These are phyloP conservation scores for Oryzias sinensis DNA, from an alignment of 2,797 vertebrate genomes.

Conservation along the genomic window DNA sequence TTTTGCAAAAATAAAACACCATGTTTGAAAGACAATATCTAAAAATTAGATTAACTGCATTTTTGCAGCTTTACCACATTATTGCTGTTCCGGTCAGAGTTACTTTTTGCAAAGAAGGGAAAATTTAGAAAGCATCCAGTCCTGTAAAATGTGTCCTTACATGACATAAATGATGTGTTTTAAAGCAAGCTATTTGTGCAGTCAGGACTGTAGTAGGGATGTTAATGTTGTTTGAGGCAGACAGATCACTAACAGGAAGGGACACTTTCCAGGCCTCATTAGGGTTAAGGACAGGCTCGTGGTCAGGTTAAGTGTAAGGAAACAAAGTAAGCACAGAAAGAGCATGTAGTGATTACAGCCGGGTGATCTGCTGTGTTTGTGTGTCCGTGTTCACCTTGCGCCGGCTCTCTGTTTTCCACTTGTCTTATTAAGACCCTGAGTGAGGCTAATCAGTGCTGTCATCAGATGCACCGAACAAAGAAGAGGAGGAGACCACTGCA, in stretches of 20 bases:
- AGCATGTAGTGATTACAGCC: constrained; percentile 51
- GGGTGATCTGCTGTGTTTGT: constrained; percentile 52
- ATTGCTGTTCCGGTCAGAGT: constrained; percentile 6
- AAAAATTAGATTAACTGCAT: neutral
- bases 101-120: too few species aligned
- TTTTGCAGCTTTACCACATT: constrained; percentile 11
- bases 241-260: constrained; percentile 39
- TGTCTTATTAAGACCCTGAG: constrained; percentile 79
- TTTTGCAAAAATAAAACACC: constrained; percentile 11
- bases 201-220: constrained; percentile 20
- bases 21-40: too few species aligned
- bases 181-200: constrained; percentile 19
- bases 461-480: constrained; percentile 77
- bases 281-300: constrained; percentile 50
- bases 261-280: constrained; percentile 63
- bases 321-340: constrained; percentile 36
- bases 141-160: too few species aligned
- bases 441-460: constrained; percentile 80
- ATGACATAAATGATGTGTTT: constrained; percentile 21
- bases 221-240: constrained; percentile 13
- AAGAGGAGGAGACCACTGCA: constrained; percentile 69
- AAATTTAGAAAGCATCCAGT: too few species aligned
- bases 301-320: constrained; percentile 47
- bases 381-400: constrained; percentile 53
- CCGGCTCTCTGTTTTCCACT: constrained; percentile 52